Conservation (phyloP, 1,140 invertebrate genomes). For the Neuroterus valhalla region DNA sequence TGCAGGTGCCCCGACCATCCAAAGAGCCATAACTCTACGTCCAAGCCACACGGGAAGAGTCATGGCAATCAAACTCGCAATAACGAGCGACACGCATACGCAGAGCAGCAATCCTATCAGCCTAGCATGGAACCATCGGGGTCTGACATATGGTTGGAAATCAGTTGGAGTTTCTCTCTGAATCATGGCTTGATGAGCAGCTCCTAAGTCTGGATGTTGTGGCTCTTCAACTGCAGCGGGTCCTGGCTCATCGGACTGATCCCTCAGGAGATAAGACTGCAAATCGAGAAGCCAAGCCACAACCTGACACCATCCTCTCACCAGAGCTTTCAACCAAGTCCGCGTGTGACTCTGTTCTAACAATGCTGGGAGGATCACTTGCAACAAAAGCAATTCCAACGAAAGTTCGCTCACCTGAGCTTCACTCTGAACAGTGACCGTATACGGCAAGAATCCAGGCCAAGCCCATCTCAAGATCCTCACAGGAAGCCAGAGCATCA, state of each 20-base stretch:
- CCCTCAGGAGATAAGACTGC: conserved; percentile 91
- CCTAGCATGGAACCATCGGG: conserved; percentile 87
- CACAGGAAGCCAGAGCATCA: conserved; percentile 97
- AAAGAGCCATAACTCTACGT: conserved; percentile 89
- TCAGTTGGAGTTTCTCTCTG: conserved; percentile 85
- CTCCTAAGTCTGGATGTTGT: conserved; percentile 80
- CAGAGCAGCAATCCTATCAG: conserved; percentile 85
- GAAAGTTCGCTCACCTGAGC: conserved; percentile 92
- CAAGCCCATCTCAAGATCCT: conserved; percentile 88
- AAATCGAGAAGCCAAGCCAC: conserved; percentile 91
- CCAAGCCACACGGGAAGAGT: conserved; percentile 95
- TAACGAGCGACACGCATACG: conserved; percentile 89
- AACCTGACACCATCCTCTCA: conserved; percentile 91
- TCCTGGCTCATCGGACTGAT: conserved; percentile 74
- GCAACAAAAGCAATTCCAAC: conserved; percentile 93
- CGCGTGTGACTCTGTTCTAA: conserved; percentile 97
- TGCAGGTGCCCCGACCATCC: conserved; percentile 80
- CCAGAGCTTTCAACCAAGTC: conserved; percentile 91
- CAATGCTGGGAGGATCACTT: conserved; percentile 96
- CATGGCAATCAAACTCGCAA: conserved; percentile 87
- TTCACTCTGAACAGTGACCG: conserved; percentile 88
- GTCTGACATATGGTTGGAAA: conserved; percentile 92
- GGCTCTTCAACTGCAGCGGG: conserved; percentile 70
- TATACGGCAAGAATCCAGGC: conserved; percentile 95
- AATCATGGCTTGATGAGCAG: conserved; percentile 88